Evolutionary conservation across 2,113 vertebrate genomes (phyloP).

Genomic region (Malaclemys terrapin): DNA sequence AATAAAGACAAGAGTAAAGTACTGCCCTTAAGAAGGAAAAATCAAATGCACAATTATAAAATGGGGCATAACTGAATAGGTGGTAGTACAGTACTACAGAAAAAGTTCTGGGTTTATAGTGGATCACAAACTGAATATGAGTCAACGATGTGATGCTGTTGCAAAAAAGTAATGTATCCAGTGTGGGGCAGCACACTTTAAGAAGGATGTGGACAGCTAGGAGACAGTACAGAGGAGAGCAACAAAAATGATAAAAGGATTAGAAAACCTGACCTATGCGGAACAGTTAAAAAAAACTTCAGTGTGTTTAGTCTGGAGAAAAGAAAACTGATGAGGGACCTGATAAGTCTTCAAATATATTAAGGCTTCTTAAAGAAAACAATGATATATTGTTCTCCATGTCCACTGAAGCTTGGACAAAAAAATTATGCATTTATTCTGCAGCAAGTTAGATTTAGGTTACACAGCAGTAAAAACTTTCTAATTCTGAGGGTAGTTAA

Average conservation of each 20-base stretch:
- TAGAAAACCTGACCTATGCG: background rate
- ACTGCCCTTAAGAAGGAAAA: background rate
- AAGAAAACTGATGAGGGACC: background rate
- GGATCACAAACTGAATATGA: background rate
- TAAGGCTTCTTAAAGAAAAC: background rate
- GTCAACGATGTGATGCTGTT: background rate
- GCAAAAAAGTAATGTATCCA: background rate
- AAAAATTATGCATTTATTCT: background rate
- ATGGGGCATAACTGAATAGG: too few species aligned
- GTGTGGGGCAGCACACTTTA: background rate
- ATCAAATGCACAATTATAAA: background rate
- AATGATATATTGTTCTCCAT: background rate
- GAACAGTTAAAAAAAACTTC: background rate
- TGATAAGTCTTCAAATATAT: background rate
- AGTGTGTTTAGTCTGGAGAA: background rate
- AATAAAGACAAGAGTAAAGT: background rate
- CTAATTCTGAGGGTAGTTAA: background rate
- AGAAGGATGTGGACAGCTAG: background rate
- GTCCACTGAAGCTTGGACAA: background rate
- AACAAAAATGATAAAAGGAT: background rate
- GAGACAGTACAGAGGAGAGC: background rate
- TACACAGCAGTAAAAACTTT: too few species aligned
- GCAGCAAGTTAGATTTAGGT: too few species aligned
- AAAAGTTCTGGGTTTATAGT: background rate
- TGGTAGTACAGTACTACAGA: background rate